These are phyloP conservation scores for Mimas tiliae DNA, from an alignment of 2,888 invertebrate genomes.

Conservation along the genomic window DNA sequence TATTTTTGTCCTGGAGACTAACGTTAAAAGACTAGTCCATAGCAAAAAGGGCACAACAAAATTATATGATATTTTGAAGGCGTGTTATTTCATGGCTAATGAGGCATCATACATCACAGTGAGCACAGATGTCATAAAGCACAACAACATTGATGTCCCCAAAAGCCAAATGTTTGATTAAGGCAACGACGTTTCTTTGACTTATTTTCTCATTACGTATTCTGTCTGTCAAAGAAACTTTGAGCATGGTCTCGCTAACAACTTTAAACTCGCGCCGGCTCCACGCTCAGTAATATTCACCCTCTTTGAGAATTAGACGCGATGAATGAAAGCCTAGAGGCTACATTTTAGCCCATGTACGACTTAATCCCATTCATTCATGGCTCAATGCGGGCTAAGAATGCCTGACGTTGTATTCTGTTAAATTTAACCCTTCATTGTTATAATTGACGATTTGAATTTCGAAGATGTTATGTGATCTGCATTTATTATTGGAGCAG, in stretches of 20 bases:
- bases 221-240: conserved; percentile 47
- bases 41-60: not conserved
- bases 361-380: conserved; percentile 32
- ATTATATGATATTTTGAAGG: not conserved
- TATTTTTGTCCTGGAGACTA: not conserved
- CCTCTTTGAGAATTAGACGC: conserved; percentile 40
- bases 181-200: conserved; percentile 33
- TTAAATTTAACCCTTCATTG: not conserved
- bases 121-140: not conserved
- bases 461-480: not conserved
- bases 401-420: not conserved
- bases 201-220: conserved; percentile 40
- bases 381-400: conserved; percentile 5
- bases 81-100: not conserved
- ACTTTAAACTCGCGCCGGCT: conserved; percentile 38
- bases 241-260: conserved; percentile 38
- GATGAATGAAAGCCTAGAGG: conserved; percentile 35
- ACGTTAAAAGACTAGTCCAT: not conserved
- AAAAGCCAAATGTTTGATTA: conserved; percentile 23
- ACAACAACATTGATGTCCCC: conserved; percentile 9
- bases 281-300: conserved; percentile 33
- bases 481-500: too few relatives aligned
- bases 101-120: not conserved
- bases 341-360: conserved; percentile 30
- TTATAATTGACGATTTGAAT: not conserved